phyloP scores from a whole-genome alignment of 2,888 invertebrate genomes.

The Phaedon cochleariae region DNA sequence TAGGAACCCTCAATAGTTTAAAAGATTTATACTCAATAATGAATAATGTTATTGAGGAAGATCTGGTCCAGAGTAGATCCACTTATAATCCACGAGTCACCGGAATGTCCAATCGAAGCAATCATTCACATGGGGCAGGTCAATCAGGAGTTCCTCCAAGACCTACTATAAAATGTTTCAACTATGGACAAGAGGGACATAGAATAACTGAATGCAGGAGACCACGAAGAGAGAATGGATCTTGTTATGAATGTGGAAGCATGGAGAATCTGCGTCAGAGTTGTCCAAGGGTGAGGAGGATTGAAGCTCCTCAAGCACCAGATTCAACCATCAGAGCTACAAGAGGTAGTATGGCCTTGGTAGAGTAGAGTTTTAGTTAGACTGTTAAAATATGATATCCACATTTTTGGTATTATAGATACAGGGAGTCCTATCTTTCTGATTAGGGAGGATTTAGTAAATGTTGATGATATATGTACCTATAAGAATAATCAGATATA shows the following conservation, averaged over 20 bases:
- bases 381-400: not conserved
- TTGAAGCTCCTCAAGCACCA: not conserved
- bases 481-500: not conserved
- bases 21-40: not conserved
- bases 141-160: not conserved
- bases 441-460: not conserved
- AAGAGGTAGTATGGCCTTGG: not conserved
- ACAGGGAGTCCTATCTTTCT: not conserved
- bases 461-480: not conserved
- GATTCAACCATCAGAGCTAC: not conserved
- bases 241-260: too few relatives aligned
- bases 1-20: not conserved
- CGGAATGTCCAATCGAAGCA: not conserved
- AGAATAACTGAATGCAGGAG: too few relatives aligned
- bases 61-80: not conserved
- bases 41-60: not conserved
- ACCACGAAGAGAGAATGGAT: too few relatives aligned
- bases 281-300: too few relatives aligned
- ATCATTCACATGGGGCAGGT: not conserved
- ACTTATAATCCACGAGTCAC: not conserved
- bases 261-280: too few relatives aligned
- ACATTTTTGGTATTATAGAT: not conserved
- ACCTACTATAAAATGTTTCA: not conserved
- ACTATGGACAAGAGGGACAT: too few relatives aligned
- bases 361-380: not conserved